Evolutionary conservation across 92 coral and sea anemone genomes (phyloP).

Genomic region (Scolanthus callimorphus): DNA sequence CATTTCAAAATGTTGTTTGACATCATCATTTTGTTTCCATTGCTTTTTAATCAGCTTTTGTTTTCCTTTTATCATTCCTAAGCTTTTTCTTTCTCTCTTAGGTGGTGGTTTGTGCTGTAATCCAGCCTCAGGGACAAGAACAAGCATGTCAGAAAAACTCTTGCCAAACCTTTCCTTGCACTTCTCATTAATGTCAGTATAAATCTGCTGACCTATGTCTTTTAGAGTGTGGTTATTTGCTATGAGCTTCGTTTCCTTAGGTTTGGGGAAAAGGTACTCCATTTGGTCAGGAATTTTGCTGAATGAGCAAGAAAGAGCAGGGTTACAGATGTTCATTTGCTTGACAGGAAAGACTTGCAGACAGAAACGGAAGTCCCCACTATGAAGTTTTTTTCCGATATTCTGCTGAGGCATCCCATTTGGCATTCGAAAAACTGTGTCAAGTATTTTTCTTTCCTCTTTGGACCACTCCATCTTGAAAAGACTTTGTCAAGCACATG

Average conservation of each 20-base stretch:
- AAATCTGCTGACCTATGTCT: conserved; percentile 6
- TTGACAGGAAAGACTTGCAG: background rate
- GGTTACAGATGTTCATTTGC: background rate
- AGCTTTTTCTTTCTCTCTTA: conserved; percentile 4
- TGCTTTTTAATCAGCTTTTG: background rate
- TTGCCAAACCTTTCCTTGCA: conserved; percentile 10
- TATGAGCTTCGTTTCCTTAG: background rate
- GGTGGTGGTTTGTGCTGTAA: conserved; percentile 1
- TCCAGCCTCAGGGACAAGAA: conserved; percentile 7
- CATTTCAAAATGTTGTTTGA: conserved; percentile 9
- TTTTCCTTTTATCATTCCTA: background rate
- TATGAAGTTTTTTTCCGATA: conserved; percentile 10
- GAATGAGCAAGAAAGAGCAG: background rate
- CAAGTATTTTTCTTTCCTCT: conserved; percentile 4
- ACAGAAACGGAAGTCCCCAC: conserved; percentile 4
- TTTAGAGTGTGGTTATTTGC: background rate
- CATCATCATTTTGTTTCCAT: background rate
- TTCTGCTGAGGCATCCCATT: conserved; percentile 9
- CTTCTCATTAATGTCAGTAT: background rate
- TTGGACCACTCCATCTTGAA: conserved; percentile 15
- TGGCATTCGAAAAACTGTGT: background rate
- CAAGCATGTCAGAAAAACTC: conserved; percentile 1
- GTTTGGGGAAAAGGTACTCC: background rate
- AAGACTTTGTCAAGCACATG: conserved; percentile 3
- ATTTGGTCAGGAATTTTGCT: background rate